Conservation (phyloP, 2,113 vertebrate genomes). For the Camelus bactrianus region DNA sequence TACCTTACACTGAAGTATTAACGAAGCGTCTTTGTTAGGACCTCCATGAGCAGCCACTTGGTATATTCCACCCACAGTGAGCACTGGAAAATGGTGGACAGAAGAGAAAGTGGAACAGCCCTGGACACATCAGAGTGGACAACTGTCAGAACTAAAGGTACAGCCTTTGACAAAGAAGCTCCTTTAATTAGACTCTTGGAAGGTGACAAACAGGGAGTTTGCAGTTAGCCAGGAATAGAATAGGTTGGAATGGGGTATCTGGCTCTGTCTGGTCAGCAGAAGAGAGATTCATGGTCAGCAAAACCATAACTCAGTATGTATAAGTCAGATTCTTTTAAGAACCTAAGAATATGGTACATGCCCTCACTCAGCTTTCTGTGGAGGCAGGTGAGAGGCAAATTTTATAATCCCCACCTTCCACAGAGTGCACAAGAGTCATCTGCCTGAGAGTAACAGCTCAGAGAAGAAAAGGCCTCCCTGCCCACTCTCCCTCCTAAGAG, state of each 20-base stretch:
- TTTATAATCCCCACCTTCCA: conserved; percentile 4
- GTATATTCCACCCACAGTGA: not conserved
- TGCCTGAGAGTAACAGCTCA: not conserved
- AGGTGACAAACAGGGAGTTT: not conserved
- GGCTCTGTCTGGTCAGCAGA: not conserved
- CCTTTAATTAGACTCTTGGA: not conserved
- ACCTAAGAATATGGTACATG: not conserved
- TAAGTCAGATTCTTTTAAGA: not conserved
- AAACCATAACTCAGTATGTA: conserved; percentile 16
- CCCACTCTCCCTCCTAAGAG: not conserved
- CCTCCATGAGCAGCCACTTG: not conserved
- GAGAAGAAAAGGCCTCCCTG: not conserved
- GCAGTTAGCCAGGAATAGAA: not conserved
- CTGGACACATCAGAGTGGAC: not conserved
- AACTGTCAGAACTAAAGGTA: not conserved
- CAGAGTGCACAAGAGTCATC: not conserved
- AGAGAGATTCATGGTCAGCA: conserved; percentile 4
- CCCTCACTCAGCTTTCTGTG: not conserved
- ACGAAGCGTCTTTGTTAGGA: not conserved
- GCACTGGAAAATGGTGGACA: not conserved
- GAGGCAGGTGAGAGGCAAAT: not conserved
- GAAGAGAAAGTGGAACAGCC: not conserved
- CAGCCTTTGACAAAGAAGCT: not conserved
- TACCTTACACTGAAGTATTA: not conserved
- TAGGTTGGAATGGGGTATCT: not conserved